Evolutionary conservation across 2,888 invertebrate genomes (phyloP).

Genomic region (Amblyjoppa proteus): DNA sequence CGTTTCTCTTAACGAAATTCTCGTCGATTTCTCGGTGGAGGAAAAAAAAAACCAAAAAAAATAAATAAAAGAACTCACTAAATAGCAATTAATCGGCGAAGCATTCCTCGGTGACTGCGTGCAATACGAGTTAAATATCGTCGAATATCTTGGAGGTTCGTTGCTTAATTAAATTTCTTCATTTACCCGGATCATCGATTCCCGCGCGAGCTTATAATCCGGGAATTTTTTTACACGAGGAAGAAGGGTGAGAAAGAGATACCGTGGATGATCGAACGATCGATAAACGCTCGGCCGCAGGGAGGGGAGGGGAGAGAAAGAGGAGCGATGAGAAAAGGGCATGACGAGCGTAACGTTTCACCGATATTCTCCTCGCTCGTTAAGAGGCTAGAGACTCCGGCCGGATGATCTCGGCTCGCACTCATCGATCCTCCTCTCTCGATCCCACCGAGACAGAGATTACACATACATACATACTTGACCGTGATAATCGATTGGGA

Average conservation of each 20-base stretch:
- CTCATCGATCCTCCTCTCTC: conserved; percentile 52
- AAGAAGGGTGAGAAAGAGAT: conserved; percentile 45
- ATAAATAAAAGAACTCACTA: background rate
- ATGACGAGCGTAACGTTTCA: conserved; percentile 69
- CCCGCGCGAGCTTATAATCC: conserved; percentile 6
- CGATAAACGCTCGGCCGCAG: conserved; percentile 42
- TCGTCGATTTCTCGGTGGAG: conserved; percentile 61
- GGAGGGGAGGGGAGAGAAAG: background rate
- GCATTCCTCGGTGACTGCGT: conserved; percentile 26
- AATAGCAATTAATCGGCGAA: conserved; percentile 25
- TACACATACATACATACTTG: conserved; percentile 50
- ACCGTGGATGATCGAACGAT: conserved; percentile 50
- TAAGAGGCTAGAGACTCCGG: conserved; percentile 58
- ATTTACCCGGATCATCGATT: conserved; percentile 31
- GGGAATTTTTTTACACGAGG: conserved; percentile 14
- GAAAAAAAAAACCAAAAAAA: background rate
- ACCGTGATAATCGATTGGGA: conserved; percentile 61
- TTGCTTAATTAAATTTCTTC: conserved; percentile 46
- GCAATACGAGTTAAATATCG: conserved; percentile 34
- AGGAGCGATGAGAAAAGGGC: conserved; percentile 57
- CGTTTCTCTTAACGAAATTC: conserved; percentile 45
- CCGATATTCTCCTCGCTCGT: conserved; percentile 69
- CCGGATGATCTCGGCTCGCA: conserved; percentile 39
- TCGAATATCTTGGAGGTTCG: conserved; percentile 9
- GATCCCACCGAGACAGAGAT: conserved; percentile 38